Evolutionary conservation across 2,888 invertebrate species (phyloP).

Genomic region (Uloborus plumipes): DNA sequence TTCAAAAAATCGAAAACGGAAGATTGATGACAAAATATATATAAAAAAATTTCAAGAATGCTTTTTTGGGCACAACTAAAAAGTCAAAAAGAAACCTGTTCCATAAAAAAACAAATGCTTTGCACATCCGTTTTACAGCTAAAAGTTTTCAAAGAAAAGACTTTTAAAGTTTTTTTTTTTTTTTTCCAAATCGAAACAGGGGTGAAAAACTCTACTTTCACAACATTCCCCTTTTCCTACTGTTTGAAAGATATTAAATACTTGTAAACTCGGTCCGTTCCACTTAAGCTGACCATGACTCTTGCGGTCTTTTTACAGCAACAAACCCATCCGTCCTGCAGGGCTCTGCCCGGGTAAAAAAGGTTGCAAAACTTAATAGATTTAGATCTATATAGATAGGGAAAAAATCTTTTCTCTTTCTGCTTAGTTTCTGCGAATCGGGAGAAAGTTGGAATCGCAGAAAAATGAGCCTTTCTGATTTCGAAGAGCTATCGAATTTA

Average conservation of each 20-base stretch:
- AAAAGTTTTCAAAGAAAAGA: too few species aligned
- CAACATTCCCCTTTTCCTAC: neutral
- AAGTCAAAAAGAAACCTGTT: too few species aligned
- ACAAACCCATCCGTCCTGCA: too few species aligned
- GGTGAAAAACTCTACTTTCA: too few species aligned
- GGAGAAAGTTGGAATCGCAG: constrained; percentile 16
- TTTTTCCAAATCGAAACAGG: too few species aligned
- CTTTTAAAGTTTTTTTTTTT: too few species aligned
- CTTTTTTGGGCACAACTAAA: too few species aligned
- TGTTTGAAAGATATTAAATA: constrained; percentile 38
- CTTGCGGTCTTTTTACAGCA: constrained; percentile 6
- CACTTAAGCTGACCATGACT: constrained; percentile 55
- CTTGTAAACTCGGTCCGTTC: constrained; percentile 15
- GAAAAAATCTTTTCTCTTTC: constrained; percentile 4
- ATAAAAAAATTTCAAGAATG: too few species aligned
- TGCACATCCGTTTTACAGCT: too few species aligned
- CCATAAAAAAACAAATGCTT: too few species aligned
- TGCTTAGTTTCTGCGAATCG: neutral
- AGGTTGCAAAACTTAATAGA: neutral
- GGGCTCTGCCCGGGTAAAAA: neutral
- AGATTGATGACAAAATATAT: too few species aligned
- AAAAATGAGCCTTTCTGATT: constrained; percentile 52
- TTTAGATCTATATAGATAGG: neutral
- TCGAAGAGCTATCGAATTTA: constrained; percentile 56
- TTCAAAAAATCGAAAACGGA: too few species aligned